These are phyloP conservation scores for Alauda arvensis DNA, from an alignment of 2,797 vertebrate genomes.

Conservation along the genomic window DNA sequence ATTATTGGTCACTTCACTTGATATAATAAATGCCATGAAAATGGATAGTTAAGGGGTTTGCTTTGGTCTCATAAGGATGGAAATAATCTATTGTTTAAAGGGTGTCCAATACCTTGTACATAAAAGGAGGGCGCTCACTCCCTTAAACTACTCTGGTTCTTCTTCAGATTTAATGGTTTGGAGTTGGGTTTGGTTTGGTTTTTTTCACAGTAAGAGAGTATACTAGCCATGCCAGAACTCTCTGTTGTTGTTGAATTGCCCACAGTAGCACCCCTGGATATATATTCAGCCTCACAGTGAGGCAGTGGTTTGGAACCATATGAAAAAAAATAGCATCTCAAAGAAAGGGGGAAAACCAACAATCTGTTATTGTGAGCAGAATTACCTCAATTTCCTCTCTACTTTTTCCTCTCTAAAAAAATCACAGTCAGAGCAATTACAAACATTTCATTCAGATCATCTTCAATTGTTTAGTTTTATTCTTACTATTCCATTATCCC, in stretches of 20 bases:
- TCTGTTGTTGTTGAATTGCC: not conserved
- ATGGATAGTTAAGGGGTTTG: not conserved
- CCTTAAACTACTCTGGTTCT: not conserved
- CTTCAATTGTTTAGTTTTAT: not conserved
- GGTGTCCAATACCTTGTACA: not conserved
- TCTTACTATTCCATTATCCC: not conserved
- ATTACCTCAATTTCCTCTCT: not conserved
- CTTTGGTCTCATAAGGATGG: not conserved
- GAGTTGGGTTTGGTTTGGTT: not conserved
- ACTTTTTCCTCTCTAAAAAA: not conserved
- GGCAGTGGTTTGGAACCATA: not conserved
- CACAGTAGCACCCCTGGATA: not conserved
- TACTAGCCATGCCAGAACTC: not conserved
- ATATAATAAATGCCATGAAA: not conserved
- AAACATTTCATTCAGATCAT: not conserved
- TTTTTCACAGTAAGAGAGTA: not conserved
- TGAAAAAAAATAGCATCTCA: not conserved
- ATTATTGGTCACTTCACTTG: not conserved
- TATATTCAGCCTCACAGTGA: not conserved
- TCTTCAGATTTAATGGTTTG: not conserved
- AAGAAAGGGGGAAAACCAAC: not conserved
- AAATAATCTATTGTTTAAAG: not conserved
- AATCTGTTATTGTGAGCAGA: not conserved
- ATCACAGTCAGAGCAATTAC: not conserved
- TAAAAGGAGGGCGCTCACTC: not conserved